Base-by-base conservation (phyloP, 2,888 invertebrate genomes). In the Torymus tubicola region DNA sequence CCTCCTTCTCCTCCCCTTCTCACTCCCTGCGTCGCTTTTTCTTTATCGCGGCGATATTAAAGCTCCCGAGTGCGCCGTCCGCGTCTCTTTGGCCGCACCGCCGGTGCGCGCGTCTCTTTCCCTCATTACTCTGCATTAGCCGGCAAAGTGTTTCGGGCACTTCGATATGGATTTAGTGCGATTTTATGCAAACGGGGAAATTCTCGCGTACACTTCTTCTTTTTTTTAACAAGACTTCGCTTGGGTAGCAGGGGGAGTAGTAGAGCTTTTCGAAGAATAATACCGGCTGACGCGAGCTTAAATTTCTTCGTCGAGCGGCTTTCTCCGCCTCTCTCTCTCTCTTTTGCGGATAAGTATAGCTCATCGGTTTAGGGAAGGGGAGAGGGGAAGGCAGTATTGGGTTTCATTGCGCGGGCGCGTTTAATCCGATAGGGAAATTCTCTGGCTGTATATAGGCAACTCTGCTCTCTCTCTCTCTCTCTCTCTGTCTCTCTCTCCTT, bases 91-190 rank as follows among this genome's bases (percentile, higher is more conserved):
- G 24, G 24, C 24, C 24, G 24, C 24, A n/a, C n/a, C n/a, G n/a
- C n/a, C 50, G 16, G 16, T 18, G 52, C 2, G 16, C 24, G 50
- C 24, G 4, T 11, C 24, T n/a, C 52, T 16, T 1, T n/a, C 61
- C 31, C 71, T 76, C 72, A 52, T 76, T 76, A 80, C 67, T 80
- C 68, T 68, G 24, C 72, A 72, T 80, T 80, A 80, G 21, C 18
- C 57, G 5, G 42, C 57, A 55, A 72, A 76, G 21, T 67, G 65
- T 76, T 76, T 61, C 16, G n/a, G n/a, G 31, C 12, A 2, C 13
- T 52, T 60, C 74, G 31, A 81, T 81, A 78, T 81, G 75, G 64
- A 76, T 78, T 81, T 81, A 81, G 75, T 53, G 57, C 61, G 52
- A 18, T 81, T 81, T 78, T 72, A 78, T 81, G 75, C 61, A 81